phyloP scores from a whole-genome alignment of 1,140 invertebrate species.

The Trinorchestia longiramus region DNA sequence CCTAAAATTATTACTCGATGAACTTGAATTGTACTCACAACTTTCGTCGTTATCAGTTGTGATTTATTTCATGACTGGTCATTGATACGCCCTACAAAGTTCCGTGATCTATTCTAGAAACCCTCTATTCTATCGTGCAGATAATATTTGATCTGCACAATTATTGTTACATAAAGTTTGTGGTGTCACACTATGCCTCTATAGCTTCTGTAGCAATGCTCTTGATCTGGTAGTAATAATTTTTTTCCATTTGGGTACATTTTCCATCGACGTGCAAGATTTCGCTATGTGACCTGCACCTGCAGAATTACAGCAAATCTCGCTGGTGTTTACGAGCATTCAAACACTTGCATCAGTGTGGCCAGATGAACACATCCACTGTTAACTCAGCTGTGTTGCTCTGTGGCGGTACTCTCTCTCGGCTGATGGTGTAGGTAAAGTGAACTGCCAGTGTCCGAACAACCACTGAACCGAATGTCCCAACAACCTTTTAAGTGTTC shows the following conservation, averaged over 20 bases:
- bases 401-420: background rate
- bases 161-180: background rate
- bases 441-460: background rate
- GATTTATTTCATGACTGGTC: background rate
- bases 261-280: background rate
- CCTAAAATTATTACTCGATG: background rate
- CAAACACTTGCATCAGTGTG: background rate
- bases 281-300: background rate
- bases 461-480: too few species aligned
- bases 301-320: background rate
- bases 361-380: background rate
- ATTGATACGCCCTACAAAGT: background rate
- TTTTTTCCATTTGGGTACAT: background rate
- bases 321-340: background rate
- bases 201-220: background rate
- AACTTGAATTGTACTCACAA: too few species aligned
- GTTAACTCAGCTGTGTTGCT: background rate
- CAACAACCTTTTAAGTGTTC: too few species aligned
- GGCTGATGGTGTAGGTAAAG: background rate
- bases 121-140: background rate
- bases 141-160: background rate
- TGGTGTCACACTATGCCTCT: background rate
- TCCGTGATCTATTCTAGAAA: background rate
- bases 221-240: background rate
- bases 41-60: too few species aligned